A percentile compares a stretch with the other conserved stretches of the same genome.
These are phyloP conservation scores for Leptodactylus fallax DNA, from an alignment of 2,797 vertebrate genomes.

Conservation along the genomic window DNA sequence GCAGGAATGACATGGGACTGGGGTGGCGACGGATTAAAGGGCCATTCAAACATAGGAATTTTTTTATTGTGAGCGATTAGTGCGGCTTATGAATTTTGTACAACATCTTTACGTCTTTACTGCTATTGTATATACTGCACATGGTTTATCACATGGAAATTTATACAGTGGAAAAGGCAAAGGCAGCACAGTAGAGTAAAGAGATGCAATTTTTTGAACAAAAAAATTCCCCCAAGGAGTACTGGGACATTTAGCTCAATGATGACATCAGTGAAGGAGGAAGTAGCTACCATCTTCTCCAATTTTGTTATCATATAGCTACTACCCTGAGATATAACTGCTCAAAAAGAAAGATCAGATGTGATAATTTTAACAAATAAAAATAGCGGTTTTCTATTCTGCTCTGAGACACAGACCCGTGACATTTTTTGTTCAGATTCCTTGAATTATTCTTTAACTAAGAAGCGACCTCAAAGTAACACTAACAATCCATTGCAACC, in stretches of 20 bases:
- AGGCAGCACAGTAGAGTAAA: too few species aligned
- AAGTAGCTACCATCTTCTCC: neutral
- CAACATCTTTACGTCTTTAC: neutral
- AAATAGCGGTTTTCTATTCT: neutral
- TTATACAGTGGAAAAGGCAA: too few species aligned
- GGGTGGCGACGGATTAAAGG: neutral
- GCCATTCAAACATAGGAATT: neutral
- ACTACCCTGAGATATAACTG: too few species aligned
- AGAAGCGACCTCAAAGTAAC: neutral
- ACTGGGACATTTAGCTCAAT: too few species aligned
- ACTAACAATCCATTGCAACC: neutral
- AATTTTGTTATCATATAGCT: neutral
- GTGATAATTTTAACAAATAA: neutral
- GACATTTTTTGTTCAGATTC: neutral
- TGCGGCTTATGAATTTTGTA: neutral
- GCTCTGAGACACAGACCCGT: too few species aligned
- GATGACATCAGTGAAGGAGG: neutral
- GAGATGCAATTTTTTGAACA: too few species aligned
- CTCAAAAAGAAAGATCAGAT: neutral
- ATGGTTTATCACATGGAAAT: too few species aligned
- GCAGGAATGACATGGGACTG: neutral
- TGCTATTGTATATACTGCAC: neutral
- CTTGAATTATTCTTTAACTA: neutral
- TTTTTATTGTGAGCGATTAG: too few species aligned
- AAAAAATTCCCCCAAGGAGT: too few species aligned